phyloP scores from a whole-genome alignment of 2,797 vertebrate species.

The Enteromius treurensis region DNA sequence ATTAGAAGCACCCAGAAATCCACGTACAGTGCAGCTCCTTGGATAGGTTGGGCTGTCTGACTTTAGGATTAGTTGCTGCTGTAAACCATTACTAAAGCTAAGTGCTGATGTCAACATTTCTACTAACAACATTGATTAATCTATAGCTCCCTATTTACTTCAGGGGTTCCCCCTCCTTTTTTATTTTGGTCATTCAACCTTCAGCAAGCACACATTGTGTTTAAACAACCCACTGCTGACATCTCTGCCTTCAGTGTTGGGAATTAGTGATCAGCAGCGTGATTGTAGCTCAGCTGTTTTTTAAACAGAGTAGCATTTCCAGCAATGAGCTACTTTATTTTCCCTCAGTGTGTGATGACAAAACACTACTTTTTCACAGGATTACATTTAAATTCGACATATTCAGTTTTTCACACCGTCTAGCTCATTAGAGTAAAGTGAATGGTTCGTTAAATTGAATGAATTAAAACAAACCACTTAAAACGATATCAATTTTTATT shows the following conservation, averaged over 20 bases:
- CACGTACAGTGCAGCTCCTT: slow-evolving; percentile 32
- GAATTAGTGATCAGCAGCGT: slow-evolving; percentile 29
- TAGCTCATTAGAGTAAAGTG: neutral
- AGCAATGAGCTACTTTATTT: neutral
- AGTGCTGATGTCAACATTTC: slow-evolving; percentile 69
- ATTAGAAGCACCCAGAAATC: slow-evolving; percentile 38
- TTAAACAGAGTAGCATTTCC: slow-evolving; percentile 1
- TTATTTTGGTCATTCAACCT: slow-evolving; percentile 34
- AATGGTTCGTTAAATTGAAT: neutral
- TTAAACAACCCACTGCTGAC: slow-evolving; percentile 37
- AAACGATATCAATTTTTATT: neutral
- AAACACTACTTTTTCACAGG: neutral
- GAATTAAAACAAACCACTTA: neutral
- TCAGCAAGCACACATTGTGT: slow-evolving; percentile 46
- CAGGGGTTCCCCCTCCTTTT: neutral
- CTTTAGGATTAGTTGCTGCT: slow-evolving; percentile 58
- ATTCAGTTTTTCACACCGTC: neutral
- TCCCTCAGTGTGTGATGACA: neutral
- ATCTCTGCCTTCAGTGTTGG: neutral
- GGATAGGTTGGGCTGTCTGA: slow-evolving; percentile 59
- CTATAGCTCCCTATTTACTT: slow-evolving; percentile 62
- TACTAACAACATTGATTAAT: slow-evolving; percentile 66
- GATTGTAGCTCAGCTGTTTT: slow-evolving; percentile 36
- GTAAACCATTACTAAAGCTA: slow-evolving; percentile 56
- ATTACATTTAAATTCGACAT: neutral